Conservation (phyloP, 2,113 vertebrate genomes). For the Procavia capensis region DNA sequence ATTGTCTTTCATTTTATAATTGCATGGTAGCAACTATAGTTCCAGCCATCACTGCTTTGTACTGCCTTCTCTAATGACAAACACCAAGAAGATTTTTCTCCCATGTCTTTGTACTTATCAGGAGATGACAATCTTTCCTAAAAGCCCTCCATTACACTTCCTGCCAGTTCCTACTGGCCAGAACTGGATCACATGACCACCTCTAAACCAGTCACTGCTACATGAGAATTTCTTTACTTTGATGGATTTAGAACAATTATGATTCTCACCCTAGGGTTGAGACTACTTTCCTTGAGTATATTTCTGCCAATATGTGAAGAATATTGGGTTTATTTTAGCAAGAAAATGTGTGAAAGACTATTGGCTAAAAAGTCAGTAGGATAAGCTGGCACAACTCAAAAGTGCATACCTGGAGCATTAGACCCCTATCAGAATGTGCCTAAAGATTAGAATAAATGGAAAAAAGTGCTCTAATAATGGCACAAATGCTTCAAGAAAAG, state of each 20-base stretch:
- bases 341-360: not conserved
- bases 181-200: not conserved
- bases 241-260: not conserved
- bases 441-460: not conserved
- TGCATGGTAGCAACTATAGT: not conserved
- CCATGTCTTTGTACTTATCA: not conserved
- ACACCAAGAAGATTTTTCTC: not conserved
- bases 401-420: fast-evolving
- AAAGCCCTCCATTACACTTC: not conserved
- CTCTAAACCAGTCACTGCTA: not conserved
- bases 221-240: not conserved
- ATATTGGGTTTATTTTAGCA: not conserved
- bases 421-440: not conserved
- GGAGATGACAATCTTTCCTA: not conserved
- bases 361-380: not conserved
- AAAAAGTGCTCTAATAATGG: not conserved
- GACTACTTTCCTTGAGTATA: not conserved
- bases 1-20: not conserved
- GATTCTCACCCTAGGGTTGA: not conserved
- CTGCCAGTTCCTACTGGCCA: not conserved
- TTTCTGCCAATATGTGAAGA: not conserved
- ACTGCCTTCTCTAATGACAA: not conserved
- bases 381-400: not conserved
- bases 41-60: not conserved
- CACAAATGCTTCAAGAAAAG: not conserved